Conservation (phyloP, 2,113 vertebrate genomes). For the Callipepla squamata region DNA sequence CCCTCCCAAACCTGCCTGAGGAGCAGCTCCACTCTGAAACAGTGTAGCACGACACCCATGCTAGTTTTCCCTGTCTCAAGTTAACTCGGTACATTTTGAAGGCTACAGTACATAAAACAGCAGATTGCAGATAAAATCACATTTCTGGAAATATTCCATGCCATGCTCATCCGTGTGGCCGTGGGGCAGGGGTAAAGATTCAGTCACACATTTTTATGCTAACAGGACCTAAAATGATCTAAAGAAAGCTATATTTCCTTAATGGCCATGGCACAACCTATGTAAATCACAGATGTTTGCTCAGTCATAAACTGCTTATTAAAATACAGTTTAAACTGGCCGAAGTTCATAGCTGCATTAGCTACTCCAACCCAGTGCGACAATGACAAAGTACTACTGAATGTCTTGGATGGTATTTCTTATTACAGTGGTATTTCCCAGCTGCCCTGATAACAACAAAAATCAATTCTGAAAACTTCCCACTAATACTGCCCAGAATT, state of each 20-base stretch:
- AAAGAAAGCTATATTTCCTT: background rate
- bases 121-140: background rate
- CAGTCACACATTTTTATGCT: background rate
- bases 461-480: background rate
- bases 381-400: background rate
- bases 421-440: background rate
- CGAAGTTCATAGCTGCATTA: background rate
- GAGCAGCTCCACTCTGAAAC: background rate
- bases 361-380: background rate
- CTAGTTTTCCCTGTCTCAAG: background rate
- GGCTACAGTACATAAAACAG: background rate
- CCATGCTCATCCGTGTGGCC: background rate
- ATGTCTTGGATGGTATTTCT: background rate
- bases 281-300: background rate
- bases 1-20: background rate
- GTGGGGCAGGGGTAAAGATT: background rate
- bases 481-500: background rate
- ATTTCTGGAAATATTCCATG: too few relatives aligned
- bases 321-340: background rate
- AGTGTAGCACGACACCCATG: accelerated
- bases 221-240: background rate
- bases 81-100: background rate
- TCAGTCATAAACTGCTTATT: background rate
- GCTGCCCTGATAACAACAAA: background rate
- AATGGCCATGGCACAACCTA: background rate